Percentiles rank a stretch among this genome's conserved stretches.
Conservation (phyloP, 2,113 vertebrate species). For the Sphaerodactylus townsendi region DNA sequence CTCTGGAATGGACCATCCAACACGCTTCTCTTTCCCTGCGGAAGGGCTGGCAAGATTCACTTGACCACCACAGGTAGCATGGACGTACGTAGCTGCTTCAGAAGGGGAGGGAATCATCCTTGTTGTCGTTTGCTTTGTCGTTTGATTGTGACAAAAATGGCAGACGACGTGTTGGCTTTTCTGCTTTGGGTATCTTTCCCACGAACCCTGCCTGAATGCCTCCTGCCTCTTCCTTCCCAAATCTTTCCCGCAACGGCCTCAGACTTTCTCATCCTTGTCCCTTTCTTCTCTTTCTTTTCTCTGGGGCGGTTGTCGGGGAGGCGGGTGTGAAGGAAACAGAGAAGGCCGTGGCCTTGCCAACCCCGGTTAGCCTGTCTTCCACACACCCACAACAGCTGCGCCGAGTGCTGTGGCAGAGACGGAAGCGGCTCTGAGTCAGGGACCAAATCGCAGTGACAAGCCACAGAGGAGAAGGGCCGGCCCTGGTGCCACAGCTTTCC, state of each 20-base stretch:
- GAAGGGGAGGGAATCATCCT: neutral
- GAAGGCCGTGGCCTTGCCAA: neutral
- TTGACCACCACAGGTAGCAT: neutral
- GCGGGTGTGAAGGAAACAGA: neutral
- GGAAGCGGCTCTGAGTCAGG: neutral
- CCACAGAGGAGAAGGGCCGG: neutral
- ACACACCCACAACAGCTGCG: neutral
- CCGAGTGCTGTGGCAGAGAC: neutral
- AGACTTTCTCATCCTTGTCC: neutral
- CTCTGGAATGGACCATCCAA: neutral
- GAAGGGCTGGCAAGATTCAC: neutral
- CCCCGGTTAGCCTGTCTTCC: neutral
- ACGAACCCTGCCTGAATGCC: too few species aligned
- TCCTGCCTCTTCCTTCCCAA: too few species aligned
- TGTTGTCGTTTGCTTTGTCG: too few species aligned
- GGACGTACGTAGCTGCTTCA: too few species aligned
- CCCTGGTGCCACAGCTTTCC: neutral
- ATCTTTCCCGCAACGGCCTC: neutral
- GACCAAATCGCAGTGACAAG: conserved; percentile 13
- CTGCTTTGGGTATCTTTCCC: neutral
- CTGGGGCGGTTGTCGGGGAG: neutral
- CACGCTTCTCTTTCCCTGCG: neutral
- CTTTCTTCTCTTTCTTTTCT: neutral
- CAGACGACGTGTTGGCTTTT: neutral
- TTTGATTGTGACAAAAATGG: too few species aligned